Percentiles rank a stretch among this genome's conserved stretches.
Evolutionary conservation across 2,797 vertebrate species (phyloP).

Genomic region (Leptatherina wallacei): DNA sequence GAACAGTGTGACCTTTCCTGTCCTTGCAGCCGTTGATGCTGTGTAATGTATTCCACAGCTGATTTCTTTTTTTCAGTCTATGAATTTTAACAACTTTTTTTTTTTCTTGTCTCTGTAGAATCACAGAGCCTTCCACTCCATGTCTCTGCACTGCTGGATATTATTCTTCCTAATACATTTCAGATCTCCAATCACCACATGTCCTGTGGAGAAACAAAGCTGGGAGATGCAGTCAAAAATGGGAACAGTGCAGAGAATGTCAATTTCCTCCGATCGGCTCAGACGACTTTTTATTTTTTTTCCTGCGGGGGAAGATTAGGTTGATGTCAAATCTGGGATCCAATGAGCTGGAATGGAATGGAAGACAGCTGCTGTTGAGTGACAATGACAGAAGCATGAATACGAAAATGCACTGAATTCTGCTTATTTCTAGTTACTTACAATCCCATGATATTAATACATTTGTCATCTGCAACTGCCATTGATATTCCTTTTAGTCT

Average conservation of each 20-base stretch:
- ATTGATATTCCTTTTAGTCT: slow-evolving; percentile 46
- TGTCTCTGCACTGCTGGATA: slow-evolving; percentile 67
- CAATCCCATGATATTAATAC: slow-evolving; percentile 29
- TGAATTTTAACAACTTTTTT: slow-evolving; percentile 81
- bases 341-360: slow-evolving; percentile 46
- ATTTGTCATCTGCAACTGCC: slow-evolving; percentile 40
- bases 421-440: slow-evolving; percentile 28
- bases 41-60: slow-evolving; percentile 79
- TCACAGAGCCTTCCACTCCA: slow-evolving; percentile 45
- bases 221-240: slow-evolving; percentile 55
- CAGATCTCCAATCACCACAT: slow-evolving; percentile 71
- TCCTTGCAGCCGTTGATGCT: slow-evolving; percentile 73
- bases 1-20: slow-evolving; percentile 74
- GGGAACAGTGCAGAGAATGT: slow-evolving; percentile 64
- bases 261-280: slow-evolving; percentile 69
- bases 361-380: slow-evolving; percentile 34
- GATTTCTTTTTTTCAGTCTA: slow-evolving; percentile 71
- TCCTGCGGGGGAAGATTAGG: slow-evolving; percentile 59
- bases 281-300: slow-evolving; percentile 28
- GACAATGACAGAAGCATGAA: slow-evolving; percentile 17
- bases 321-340: slow-evolving; percentile 60
- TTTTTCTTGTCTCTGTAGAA: slow-evolving; percentile 35
- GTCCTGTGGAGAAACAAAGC: slow-evolving; percentile 78
- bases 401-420: slow-evolving; percentile 28
- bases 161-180: slow-evolving; percentile 76